A percentile compares a stretch with the other conserved stretches of the same genome.
Conservation (phyloP, 2,113 vertebrate genomes). For the Tichodroma muraria region DNA sequence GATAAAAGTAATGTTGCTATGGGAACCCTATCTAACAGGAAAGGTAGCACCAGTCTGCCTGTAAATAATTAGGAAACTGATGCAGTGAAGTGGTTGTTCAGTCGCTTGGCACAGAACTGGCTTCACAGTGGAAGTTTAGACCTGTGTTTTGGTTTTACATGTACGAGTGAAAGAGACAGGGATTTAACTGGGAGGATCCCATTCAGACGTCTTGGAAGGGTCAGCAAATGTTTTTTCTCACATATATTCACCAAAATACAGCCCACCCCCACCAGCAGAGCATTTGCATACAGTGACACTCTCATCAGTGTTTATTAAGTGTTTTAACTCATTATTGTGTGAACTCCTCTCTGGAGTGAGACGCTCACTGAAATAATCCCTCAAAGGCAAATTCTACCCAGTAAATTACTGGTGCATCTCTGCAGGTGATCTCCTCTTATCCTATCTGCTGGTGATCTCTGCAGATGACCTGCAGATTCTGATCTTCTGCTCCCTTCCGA, state of each 20-base stretch:
- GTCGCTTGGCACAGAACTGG: background rate
- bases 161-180: background rate
- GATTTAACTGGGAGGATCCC: background rate
- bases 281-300: background rate
- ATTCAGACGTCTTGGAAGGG: background rate
- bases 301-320: background rate
- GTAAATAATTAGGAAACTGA: constrained; percentile 29
- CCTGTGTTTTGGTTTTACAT: background rate
- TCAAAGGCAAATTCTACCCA: background rate
- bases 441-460: too few species aligned
- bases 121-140: background rate
- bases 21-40: constrained; percentile 65
- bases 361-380: background rate
- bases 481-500: too few species aligned
- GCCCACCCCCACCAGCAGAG: background rate
- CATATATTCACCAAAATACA: background rate
- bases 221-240: background rate
- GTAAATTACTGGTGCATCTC: background rate
- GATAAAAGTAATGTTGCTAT: constrained; percentile 66
- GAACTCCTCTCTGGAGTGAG: background rate
- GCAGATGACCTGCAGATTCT: too few species aligned
- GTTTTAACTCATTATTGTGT: background rate
- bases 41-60: background rate
- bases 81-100: constrained; percentile 8
- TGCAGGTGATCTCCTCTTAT: too few species aligned